Base-by-base conservation (phyloP, 2,113 vertebrate genomes). In the Corythaixoides concolor region DNA sequence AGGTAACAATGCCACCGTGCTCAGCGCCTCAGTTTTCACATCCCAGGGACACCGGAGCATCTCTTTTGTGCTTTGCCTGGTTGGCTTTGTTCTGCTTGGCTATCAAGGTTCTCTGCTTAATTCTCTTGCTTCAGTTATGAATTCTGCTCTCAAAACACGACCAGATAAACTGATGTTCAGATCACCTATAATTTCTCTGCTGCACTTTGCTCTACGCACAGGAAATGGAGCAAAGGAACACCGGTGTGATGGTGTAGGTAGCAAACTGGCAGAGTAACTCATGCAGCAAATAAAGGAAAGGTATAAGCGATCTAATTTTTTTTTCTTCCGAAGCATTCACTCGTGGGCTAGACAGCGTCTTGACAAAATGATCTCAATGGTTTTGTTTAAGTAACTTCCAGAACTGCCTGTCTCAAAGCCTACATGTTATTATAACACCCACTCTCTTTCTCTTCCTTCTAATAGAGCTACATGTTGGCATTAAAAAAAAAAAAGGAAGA, bases 331-430 rank as follows among this genome's bases (percentile, higher is more conserved):
- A 53, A 91, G 45, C 77, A 17, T 77, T 95, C 62, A 27, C 63
- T 72, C 49, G 89, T 60, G 84, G 96, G 93, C 43, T 81, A 84
- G 72, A 84, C 45, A 83, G 45, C 66, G 69, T 87, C 90, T 80
- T 94, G 84, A 93, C 58, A 96, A 91, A 97, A 95, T 78, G 11
- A 97, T 80, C 88, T 92, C 92, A 94, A 90, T 93, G 93, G 78
- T 94, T 97, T 97, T 95, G 85, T 94, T 97, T 95, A 89, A 96
- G 91, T 77, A 97, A 93, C 97, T 97, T 96, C 96, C 80, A 77
- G 93, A 93, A 95, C 94, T 64, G 73, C 80, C 64, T 96, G 91
- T 95, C 91, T 96, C 85, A 83, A 95, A 87, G 86, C 79, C 97
- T 96, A 97, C 81, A 7, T 77, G 92, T 92, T 96, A 97, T 97